Percentiles rank a stretch among this genome's conserved stretches.
phyloP scores from a whole-genome alignment of 2,113 vertebrate genomes.

The Sitta europaea region DNA sequence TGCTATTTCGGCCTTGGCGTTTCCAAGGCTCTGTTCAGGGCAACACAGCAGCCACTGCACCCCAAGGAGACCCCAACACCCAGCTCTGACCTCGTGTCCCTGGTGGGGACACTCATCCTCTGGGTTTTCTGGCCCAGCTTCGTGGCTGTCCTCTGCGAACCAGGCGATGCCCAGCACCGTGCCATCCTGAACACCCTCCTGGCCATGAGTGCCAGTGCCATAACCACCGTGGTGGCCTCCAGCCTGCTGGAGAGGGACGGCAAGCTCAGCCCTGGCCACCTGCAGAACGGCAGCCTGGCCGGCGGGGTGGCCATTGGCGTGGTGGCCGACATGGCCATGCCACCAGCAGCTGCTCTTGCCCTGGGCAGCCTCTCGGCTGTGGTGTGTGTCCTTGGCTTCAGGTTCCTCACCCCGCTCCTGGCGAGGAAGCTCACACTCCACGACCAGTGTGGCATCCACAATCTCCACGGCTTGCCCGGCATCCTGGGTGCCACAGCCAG shows the following conservation, averaged over 20 bases:
- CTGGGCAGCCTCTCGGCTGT: slow-evolving; percentile 76
- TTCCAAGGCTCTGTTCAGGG: slow-evolving; percentile 76
- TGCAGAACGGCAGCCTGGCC: slow-evolving; percentile 84
- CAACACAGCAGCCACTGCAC: neutral
- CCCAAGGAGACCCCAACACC: slow-evolving; percentile 71
- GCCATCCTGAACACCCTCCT: slow-evolving; percentile 80
- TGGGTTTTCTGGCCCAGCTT: slow-evolving; percentile 89
- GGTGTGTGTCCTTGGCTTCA: slow-evolving; percentile 79
- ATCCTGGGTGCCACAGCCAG: slow-evolving; percentile 76
- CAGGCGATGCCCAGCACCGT: slow-evolving; percentile 72
- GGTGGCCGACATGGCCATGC: slow-evolving; percentile 78
- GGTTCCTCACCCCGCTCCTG: slow-evolving; percentile 77
- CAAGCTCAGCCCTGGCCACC: slow-evolving; percentile 75
- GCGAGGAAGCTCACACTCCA: slow-evolving; percentile 60
- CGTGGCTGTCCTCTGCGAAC: slow-evolving; percentile 71
- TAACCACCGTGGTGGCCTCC: slow-evolving; percentile 74
- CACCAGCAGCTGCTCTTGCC: slow-evolving; percentile 69
- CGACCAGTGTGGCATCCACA: slow-evolving; percentile 85
- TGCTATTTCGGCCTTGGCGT: slow-evolving; percentile 84
- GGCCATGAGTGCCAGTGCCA: slow-evolving; percentile 69
- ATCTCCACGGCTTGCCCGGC: slow-evolving; percentile 81
- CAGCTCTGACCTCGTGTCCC: slow-evolving; percentile 75
- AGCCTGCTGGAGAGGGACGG: slow-evolving; percentile 73
- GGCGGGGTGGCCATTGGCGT: slow-evolving; percentile 79
- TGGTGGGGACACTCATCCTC: slow-evolving; percentile 80